These are phyloP conservation scores for Eumacrocentrus americanus DNA, from an alignment of 2,888 invertebrate species.

Conservation along the genomic window DNA sequence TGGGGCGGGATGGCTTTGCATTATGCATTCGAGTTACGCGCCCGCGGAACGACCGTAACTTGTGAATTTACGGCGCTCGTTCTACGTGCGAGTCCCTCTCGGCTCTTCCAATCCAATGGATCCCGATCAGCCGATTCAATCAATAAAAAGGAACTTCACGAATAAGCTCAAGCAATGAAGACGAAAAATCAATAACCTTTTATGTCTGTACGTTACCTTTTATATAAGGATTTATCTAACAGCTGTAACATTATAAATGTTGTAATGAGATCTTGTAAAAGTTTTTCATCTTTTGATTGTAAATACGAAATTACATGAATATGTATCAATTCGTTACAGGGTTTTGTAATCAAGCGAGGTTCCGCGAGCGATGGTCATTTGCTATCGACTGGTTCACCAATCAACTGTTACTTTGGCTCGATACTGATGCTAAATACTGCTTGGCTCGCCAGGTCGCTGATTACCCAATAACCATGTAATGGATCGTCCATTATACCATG, in stretches of 20 bases:
- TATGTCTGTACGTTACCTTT: too few species aligned
- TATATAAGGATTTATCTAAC: too few species aligned
- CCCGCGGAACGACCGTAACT: constrained; percentile 40
- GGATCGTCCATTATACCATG: constrained; percentile 37
- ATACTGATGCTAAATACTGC: constrained; percentile 40
- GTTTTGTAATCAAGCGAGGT: constrained; percentile 34
- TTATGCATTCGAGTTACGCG: constrained; percentile 41
- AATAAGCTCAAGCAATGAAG: too few species aligned
- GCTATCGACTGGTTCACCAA: constrained; percentile 34
- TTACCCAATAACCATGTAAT: constrained; percentile 41
- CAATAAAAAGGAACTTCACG: too few species aligned
- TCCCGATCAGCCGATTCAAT: background rate
- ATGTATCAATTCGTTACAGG: constrained; percentile 17
- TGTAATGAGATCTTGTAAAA: too few species aligned
- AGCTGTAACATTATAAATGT: too few species aligned
- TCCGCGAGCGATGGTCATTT: constrained; percentile 6
- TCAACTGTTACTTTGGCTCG: constrained; percentile 40
- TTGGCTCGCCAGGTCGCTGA: constrained; percentile 32
- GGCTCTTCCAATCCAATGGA: background rate
- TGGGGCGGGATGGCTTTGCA: constrained; percentile 35
- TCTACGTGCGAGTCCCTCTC: too few species aligned
- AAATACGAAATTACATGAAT: background rate
- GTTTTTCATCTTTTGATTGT: too few species aligned
- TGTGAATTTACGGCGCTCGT: constrained; percentile 42
- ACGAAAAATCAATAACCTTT: too few species aligned